These are phyloP conservation scores for Epinotia brunnichana DNA, from an alignment of 2,888 invertebrate genomes.

Conservation along the genomic window DNA sequence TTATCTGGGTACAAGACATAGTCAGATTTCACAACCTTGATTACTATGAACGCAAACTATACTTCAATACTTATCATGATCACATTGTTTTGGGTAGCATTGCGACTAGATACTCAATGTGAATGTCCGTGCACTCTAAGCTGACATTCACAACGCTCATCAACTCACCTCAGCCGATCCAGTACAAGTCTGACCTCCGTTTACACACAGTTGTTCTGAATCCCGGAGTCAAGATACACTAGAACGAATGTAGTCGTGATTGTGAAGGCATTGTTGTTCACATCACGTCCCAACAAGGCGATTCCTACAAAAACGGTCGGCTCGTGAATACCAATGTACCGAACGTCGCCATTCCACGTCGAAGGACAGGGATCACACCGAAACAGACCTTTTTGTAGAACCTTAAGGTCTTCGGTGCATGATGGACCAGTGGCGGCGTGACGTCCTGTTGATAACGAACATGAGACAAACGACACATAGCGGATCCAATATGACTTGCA, in stretches of 20 bases:
- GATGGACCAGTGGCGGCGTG: background rate
- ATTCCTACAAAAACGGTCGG: conserved; percentile 76
- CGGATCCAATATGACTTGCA: no score
- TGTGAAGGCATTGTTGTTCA: conserved; percentile 53
- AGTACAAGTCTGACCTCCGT: background rate
- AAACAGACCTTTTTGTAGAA: conserved; percentile 47
- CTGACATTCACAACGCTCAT: background rate
- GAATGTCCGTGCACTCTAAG: background rate
- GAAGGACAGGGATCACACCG: conserved; percentile 48
- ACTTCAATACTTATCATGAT: no score
- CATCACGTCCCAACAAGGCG: conserved; percentile 74
- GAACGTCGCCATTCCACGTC: conserved; percentile 42
- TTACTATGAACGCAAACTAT: no score
- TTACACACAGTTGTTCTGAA: background rate
- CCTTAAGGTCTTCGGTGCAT: conserved; percentile 4
- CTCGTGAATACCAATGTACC: conserved; percentile 72
- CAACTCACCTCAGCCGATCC: background rate
- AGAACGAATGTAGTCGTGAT: background rate
- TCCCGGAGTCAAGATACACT: background rate
- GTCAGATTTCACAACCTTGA: no score
- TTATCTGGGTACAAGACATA: no score
- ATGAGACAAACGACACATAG: background rate
- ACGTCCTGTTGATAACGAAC: conserved; percentile 24
- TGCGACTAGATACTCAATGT: background rate
- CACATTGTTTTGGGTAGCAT: background rate